Percentiles rank a stretch among this genome's conserved stretches.
phyloP scores from a whole-genome alignment of 1,140 invertebrate species.

The Cydia pomonella region DNA sequence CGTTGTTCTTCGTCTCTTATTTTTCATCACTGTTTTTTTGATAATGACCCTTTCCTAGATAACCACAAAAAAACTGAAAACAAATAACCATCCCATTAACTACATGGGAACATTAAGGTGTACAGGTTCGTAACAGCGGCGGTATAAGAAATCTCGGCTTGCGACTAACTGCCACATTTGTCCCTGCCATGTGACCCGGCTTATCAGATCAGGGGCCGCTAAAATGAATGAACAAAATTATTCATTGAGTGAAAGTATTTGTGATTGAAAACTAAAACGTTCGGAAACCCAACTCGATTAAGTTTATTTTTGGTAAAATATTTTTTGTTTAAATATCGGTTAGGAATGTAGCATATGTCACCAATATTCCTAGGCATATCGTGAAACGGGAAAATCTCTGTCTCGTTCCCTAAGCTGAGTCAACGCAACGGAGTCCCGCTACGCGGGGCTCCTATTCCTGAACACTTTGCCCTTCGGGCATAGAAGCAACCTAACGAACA shows the following conservation, averaged over 20 bases:
- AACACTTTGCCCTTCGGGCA: too few relatives aligned
- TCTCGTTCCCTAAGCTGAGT: too few relatives aligned
- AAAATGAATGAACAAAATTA: slow-evolving; percentile 35
- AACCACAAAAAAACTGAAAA: slow-evolving; percentile 25
- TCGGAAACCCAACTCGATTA: not conserved
- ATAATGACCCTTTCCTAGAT: not conserved
- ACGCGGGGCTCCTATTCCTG: too few relatives aligned
- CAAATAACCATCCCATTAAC: slow-evolving; percentile 27
- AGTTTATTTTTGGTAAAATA: too few relatives aligned
- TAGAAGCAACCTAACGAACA: too few relatives aligned
- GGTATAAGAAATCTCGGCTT: slow-evolving; percentile 62
- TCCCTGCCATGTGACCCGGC: slow-evolving; percentile 61
- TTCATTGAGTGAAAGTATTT: not conserved
- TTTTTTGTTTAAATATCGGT: too few relatives aligned
- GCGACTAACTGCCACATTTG: slow-evolving; percentile 70
- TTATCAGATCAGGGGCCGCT: slow-evolving; percentile 53
- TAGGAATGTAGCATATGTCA: too few relatives aligned
- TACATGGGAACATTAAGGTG: slow-evolving; percentile 25
- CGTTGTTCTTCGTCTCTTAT: too few relatives aligned
- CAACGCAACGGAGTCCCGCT: too few relatives aligned
- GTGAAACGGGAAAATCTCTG: too few relatives aligned
- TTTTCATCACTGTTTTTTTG: not conserved
- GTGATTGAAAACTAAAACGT: not conserved
- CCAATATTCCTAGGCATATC: too few relatives aligned
- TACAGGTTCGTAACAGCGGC: slow-evolving; percentile 51